phyloP scores from a whole-genome alignment of 2,113 vertebrate species.

The Sclerurus mexicanus region DNA sequence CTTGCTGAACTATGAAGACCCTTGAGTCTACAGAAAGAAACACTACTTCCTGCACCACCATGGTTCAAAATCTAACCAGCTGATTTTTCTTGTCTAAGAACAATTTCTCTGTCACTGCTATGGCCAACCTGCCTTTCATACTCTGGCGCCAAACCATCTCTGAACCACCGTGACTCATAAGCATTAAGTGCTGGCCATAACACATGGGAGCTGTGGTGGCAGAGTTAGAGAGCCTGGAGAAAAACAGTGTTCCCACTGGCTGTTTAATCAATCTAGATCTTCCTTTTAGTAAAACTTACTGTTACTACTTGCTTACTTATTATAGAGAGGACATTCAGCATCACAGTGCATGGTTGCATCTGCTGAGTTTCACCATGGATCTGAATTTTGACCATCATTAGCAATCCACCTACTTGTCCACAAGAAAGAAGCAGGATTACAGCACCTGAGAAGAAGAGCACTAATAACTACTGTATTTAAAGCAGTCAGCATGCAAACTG shows the following conservation, averaged over 20 bases:
- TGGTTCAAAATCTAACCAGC: neutral
- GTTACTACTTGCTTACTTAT: neutral
- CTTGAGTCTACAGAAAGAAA: neutral
- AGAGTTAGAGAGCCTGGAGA: neutral
- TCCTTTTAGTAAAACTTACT: neutral
- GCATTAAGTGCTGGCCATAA: neutral
- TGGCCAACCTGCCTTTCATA: neutral
- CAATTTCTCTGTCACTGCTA: neutral
- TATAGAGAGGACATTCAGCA: neutral
- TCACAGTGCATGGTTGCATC: neutral
- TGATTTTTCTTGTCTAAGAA: neutral
- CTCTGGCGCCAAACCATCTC: neutral
- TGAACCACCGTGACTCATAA: neutral
- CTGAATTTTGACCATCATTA: neutral
- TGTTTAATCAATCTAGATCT: neutral
- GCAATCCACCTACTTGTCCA: neutral
- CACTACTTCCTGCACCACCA: neutral
- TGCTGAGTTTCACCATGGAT: neutral
- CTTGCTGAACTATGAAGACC: neutral
- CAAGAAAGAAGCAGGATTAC: neutral
- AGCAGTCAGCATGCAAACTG: neutral
- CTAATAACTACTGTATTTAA: neutral
- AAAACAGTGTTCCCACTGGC: neutral
- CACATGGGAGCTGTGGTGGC: rapidly evolving
- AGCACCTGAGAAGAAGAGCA: neutral